A percentile compares a stretch with the other conserved stretches of the same genome.
Conservation (phyloP, 2,113 vertebrate genomes). For the Motacilla alba region DNA sequence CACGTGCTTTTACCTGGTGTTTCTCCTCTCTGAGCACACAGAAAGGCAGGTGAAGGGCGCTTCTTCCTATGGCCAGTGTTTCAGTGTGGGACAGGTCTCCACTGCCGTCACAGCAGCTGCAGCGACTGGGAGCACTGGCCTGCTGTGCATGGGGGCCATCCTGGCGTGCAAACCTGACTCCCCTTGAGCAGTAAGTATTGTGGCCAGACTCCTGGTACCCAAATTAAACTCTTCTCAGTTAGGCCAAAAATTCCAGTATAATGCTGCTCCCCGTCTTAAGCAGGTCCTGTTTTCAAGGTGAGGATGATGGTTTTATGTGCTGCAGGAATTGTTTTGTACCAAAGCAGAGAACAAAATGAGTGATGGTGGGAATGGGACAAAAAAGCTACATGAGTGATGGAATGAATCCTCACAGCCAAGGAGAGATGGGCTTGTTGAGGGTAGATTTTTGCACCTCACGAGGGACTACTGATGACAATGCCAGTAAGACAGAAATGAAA, state of each 20-base stretch:
- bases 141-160: neutral
- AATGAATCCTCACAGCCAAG: neutral
- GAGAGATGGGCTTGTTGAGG: neutral
- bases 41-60: fast-evolving
- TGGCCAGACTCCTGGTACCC: neutral
- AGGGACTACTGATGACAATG: conserved; percentile 1
- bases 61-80: neutral
- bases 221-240: fast-evolving
- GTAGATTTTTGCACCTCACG: neutral
- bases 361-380: neutral
- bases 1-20: neutral
- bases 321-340: neutral
- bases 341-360: neutral
- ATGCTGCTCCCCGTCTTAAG: neutral
- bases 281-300: neutral
- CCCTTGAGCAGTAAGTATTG: neutral
- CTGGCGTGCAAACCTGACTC: neutral
- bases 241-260: neutral
- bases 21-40: neutral
- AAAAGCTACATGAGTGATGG: neutral
- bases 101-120: neutral
- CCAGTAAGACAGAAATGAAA: neutral
- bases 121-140: neutral
- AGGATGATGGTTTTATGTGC: neutral
- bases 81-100: neutral